Base-by-base conservation (phyloP, 2,113 vertebrate genomes). In the Brachirus orientalis region DNA sequence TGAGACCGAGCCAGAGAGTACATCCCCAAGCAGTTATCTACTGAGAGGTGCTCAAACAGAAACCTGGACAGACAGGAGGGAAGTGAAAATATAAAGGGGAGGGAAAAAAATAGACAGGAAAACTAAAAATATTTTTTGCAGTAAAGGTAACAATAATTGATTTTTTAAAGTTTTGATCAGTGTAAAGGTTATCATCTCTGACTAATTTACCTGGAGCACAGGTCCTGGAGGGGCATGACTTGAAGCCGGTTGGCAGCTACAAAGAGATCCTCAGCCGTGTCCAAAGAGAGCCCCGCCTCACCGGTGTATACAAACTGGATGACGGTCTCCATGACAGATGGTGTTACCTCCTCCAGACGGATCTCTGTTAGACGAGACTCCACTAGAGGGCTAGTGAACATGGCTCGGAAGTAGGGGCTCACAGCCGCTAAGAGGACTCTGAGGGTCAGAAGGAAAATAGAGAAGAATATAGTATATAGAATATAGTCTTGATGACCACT, bases 311-410 rank as follows among this genome's bases (percentile, higher is more conserved):
- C 87, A 58, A 94, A 95, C 64, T 92, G 89, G 66, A 95, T 93
- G 56, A 95, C 90, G 0, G 86, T 92, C 72, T 94, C 91, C 90
- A 95, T 93, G 69, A 94, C 87, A 1, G 86, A 90, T 3, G 94
- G 91, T 0, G 92, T 91, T 78, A 95, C 93, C 38, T 95, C 94
- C 75, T 94, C 90, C 63, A 95, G 76, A 14, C 92, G 88, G 80
- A 95, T 94, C 75, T 95, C 93, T 0, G 92, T 91, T 57, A 93
- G 92, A 45, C 93, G 91, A 11, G 92, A 94, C 88, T 95, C 94
- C 4, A 93, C 93, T 75, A 95, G 86, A 0, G 94, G 93, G 68
- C 93, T 94, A 65, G 93, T 95, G 80, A 95, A 95, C 93, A 95
- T 94, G 50, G 93, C 94, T 33, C 91, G 88, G 58, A 95, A 95